Evolutionary conservation across 2,888 invertebrate species (phyloP).

Genomic region (Petrolisthes manimaculis): DNA sequence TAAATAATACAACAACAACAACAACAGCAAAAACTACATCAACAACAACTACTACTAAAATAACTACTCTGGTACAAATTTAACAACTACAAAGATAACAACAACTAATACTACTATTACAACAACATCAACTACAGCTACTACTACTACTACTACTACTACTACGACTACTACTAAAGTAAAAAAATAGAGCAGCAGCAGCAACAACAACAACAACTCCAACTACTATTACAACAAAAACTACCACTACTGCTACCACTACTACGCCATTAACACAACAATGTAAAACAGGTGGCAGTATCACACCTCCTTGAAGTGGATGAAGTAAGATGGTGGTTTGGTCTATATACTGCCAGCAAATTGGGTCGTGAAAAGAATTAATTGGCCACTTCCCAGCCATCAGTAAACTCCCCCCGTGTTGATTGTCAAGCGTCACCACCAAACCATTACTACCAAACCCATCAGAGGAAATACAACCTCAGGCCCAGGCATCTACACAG

Average conservation of each 20-base stretch:
- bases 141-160: background rate
- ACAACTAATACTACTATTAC: background rate
- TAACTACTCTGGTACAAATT: too few species aligned
- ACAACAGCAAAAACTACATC: background rate
- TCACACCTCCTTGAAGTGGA: too few species aligned
- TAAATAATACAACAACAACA: background rate
- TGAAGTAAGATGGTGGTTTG: too few species aligned
- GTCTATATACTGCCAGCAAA: background rate
- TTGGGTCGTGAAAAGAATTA: too few species aligned
- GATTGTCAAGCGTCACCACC: too few species aligned
- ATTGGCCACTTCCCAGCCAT: too few species aligned
- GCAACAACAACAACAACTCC: background rate
- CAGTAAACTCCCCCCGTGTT: too few species aligned
- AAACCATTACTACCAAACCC: too few species aligned
- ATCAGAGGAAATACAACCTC: too few species aligned
- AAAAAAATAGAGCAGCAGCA: background rate
- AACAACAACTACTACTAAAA: background rate
- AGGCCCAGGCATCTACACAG: too few species aligned
- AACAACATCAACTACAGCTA: background rate
- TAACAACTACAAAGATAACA: too few species aligned
- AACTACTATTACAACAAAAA: background rate
- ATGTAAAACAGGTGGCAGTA: too few species aligned
- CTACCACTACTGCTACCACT: constrained; percentile 1
- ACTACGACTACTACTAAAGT: background rate
- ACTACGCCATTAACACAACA: background rate